phyloP scores from a whole-genome alignment of 2,113 vertebrate species.

The Proteles cristata region DNA sequence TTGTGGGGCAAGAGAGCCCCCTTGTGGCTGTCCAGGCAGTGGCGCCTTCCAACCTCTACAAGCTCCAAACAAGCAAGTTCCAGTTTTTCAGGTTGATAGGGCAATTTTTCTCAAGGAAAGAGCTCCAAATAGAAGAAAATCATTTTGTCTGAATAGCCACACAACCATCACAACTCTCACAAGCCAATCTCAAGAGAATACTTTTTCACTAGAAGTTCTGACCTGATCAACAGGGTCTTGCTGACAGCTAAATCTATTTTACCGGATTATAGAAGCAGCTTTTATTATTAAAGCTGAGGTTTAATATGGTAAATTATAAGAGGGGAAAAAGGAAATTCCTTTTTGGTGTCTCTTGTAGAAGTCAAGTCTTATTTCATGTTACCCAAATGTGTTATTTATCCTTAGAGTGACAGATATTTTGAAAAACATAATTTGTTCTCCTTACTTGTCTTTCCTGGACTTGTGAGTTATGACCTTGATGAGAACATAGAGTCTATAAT shows the following conservation, averaged over 20 bases:
- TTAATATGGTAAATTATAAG: constrained; percentile 13
- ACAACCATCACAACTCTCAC: background rate
- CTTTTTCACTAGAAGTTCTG: background rate
- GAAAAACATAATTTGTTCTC: constrained; percentile 63
- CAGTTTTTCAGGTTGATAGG: background rate
- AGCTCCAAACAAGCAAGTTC: background rate
- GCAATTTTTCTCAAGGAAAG: background rate
- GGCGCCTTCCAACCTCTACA: background rate
- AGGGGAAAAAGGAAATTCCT: background rate
- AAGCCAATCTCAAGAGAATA: background rate
- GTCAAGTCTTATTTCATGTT: background rate
- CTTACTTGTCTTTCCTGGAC: background rate
- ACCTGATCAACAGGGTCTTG: background rate
- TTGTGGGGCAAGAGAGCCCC: constrained; percentile 51
- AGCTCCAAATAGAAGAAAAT: background rate
- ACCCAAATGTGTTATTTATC: constrained; percentile 49
- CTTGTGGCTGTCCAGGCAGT: constrained; percentile 42
- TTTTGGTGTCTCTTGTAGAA: background rate
- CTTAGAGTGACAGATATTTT: background rate
- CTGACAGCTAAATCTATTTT: background rate
- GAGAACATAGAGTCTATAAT: constrained; percentile 46
- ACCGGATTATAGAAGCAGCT: background rate
- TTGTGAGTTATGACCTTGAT: constrained; percentile 57
- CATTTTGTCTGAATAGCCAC: constrained; percentile 12
- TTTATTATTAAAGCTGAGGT: background rate